phyloP scores from a whole-genome alignment of 2,888 invertebrate species.

The Chromoteleia sp. region DNA sequence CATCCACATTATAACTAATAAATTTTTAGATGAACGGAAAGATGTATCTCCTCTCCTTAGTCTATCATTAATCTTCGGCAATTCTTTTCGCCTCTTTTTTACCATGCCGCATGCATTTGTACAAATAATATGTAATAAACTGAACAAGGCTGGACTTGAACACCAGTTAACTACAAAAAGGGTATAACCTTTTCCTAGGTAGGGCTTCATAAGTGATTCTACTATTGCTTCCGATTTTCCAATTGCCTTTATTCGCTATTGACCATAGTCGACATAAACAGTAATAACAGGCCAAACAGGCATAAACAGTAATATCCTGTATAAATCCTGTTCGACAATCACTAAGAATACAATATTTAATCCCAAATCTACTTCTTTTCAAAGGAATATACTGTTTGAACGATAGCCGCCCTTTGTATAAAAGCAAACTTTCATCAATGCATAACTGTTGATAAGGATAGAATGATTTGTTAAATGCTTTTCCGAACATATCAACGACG shows the following conservation, averaged over 20 bases:
- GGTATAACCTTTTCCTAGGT: too few relatives aligned
- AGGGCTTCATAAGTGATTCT: too few relatives aligned
- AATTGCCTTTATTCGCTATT: constrained; percentile 33
- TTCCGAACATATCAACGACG: too few relatives aligned
- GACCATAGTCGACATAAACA: constrained; percentile 1
- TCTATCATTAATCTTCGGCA: constrained; percentile 26
- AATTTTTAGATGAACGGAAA: constrained; percentile 24
- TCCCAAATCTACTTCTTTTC: constrained; percentile 30
- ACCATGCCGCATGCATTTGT: constrained; percentile 24
- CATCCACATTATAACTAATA: constrained; percentile 48
- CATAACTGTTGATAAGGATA: too few relatives aligned
- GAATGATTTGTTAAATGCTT: too few relatives aligned
- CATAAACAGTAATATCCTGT: constrained; percentile 45
- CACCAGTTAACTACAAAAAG: constrained; percentile 38
- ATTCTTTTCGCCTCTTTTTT: constrained; percentile 25
- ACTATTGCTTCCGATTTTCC: constrained; percentile 34
- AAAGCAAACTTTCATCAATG: constrained; percentile 30
- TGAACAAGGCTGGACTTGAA: constrained; percentile 28
- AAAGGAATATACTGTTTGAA: too few relatives aligned
- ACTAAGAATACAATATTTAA: constrained; percentile 42
- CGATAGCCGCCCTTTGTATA: constrained; percentile 40
- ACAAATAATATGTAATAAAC: constrained; percentile 1
- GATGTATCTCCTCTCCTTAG: constrained; percentile 40
- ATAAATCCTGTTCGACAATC: too few relatives aligned
- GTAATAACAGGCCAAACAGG: too few relatives aligned